Evolutionary conservation across 2,113 vertebrate genomes (phyloP), one percentile per base, ranked within the genome.

Genomic region (Cyrtonyx montezumae): DNA sequence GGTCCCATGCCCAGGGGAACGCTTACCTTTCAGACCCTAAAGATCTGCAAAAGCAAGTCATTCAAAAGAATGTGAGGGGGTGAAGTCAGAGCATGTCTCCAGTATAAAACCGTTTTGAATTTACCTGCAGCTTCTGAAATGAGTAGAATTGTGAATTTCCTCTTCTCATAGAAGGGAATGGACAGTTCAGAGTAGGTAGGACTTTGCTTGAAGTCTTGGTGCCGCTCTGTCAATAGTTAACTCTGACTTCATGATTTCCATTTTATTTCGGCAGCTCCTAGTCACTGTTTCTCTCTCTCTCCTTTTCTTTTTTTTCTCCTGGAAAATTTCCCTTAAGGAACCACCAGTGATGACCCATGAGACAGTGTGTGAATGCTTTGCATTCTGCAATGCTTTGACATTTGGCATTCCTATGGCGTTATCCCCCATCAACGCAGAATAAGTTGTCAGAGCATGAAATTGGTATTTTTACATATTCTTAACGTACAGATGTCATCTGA

Each of bases 361-460:
- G 93, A 95, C 51, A 43, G 82, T 58, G 63, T 89, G 63, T 91
- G 94, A 97, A 93, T 96, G 90, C 92, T 95, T 92, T 93, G 88
- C 94, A 91, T 95, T 97, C 93, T 96, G 94, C 97, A 96, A 94
- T 92, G 90, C 95, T 97, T 96, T 97, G 96, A 97, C 97, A 97
- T 97, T 97, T 97, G 97, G 96, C 97, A 94, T 97, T 97, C 97
- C 97, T 93, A 71, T 95, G 96, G 93, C 89, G 85, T 94, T 94
- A 95, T 95, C 92, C 96, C 88, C 92, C 91, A 97, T 96, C 96
- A 97, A 94, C 94, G 95, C 56, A 93, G 96, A 98, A 96, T 98
- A 97, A 98, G 95, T 88, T 98, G 97, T 97, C 96, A 98, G 97
- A 98, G 97, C 97, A 98, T 98, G 97, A 98, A 98, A 98, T 97